Conservation (phyloP, 1,140 invertebrate genomes). For the Drosophila equinoxialis region DNA sequence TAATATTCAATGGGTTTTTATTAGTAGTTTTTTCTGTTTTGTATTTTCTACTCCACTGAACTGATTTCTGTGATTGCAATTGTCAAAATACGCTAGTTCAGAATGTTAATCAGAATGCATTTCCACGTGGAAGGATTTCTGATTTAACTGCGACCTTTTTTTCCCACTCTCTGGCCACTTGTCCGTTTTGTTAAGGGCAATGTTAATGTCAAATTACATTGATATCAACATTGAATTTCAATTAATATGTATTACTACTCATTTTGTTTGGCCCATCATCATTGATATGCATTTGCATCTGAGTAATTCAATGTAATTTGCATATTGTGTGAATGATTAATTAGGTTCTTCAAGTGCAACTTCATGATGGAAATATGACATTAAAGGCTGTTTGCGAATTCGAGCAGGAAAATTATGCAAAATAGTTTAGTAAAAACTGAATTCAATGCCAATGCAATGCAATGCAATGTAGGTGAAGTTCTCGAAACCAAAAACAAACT, state of each 20-base stretch:
- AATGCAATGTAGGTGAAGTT: slow-evolving; percentile 7
- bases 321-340: slow-evolving; percentile 55
- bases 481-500: neutral
- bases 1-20: slow-evolving; percentile 27
- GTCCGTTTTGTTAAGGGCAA: slow-evolving; percentile 60
- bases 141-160: slow-evolving; percentile 34
- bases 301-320: slow-evolving; percentile 42
- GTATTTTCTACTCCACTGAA: slow-evolving; percentile 41
- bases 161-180: neutral
- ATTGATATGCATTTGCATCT: slow-evolving; percentile 37
- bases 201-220: slow-evolving; percentile 75
- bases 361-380: slow-evolving; percentile 57
- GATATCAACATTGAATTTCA: slow-evolving; percentile 68
- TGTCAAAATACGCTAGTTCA: neutral
- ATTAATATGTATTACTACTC: slow-evolving; percentile 36
- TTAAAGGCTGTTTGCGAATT: slow-evolving; percentile 49
- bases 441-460: slow-evolving; percentile 40
- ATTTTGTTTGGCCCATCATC: slow-evolving; percentile 23
- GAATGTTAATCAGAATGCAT: slow-evolving; percentile 20
- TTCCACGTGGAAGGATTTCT: slow-evolving; percentile 57
- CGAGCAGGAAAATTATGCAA: slow-evolving; percentile 14
- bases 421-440: slow-evolving; percentile 12
- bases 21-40: too few relatives aligned
- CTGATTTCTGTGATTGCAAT: slow-evolving; percentile 42
- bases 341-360: slow-evolving; percentile 41